Percentiles rank a stretch among this genome's conserved stretches.
Evolutionary conservation across 2,113 vertebrate genomes (phyloP).

Genomic region (Sapayoa aenigma): DNA sequence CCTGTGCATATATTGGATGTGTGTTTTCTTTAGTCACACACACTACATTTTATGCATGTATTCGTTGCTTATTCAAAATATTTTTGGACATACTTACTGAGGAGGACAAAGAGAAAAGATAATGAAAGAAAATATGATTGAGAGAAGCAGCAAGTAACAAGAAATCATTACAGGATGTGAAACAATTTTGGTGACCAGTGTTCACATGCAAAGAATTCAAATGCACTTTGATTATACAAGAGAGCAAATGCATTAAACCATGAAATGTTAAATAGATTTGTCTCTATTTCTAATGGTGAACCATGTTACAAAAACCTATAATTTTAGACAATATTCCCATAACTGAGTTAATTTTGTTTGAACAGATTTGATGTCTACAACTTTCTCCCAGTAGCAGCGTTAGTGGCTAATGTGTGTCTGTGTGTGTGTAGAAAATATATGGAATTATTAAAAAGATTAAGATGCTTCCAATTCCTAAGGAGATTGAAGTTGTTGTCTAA

Average conservation of each 20-base stretch:
- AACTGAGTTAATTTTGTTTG: neutral
- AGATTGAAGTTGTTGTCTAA: neutral
- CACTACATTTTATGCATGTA: neutral
- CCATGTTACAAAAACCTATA: neutral
- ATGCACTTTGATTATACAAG: neutral
- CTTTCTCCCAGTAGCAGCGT: neutral
- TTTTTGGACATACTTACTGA: neutral
- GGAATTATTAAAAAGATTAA: neutral
- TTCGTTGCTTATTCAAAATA: neutral
- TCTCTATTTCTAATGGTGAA: neutral
- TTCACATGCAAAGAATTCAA: neutral
- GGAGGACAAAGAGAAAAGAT: neutral
- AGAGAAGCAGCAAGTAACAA: neutral
- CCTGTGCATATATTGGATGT: neutral
- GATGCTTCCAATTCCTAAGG: neutral
- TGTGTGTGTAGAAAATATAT: neutral
- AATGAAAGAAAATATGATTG: neutral
- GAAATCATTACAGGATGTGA: neutral
- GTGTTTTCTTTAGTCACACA: neutral
- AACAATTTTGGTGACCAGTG: neutral
- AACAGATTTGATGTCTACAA: neutral
- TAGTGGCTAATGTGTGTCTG: neutral
- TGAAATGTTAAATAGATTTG: neutral
- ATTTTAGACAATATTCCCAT: neutral
- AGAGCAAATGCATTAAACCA: neutral